Base-by-base conservation (phyloP, 2,888 invertebrate genomes). In the Caradrina clavipalpis region DNA sequence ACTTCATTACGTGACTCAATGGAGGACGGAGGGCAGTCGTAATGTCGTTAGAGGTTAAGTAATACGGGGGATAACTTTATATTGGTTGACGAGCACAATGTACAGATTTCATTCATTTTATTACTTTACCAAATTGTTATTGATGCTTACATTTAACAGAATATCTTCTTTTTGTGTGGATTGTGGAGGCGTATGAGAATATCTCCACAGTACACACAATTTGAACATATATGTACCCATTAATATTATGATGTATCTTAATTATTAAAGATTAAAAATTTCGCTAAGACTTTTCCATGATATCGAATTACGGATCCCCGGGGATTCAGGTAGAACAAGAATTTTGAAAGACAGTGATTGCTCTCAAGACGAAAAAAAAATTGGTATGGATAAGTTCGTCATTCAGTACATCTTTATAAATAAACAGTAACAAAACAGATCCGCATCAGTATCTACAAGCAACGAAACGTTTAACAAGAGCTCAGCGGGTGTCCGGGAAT, bases 401-500 rank as follows among this genome's bases (percentile, higher is more conserved):
- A 17, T 19, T 5, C 35, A 22, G 19, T 42, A 13, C 22, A 55
- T 17, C 39, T 35, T 31, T 42, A 22, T 50, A 22, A 49, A 2
- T 49, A 51, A 76, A 72, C 72, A 50, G 45, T 78, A 66, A 76
- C 69, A 78, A 74, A 68, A 71, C 62, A 76, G 26, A 61, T 64
- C 71, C 63, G 80, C 76, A 86, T 87, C 82, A 87, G 82, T 82
- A 84, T 76, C 79, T 78, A 80, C 15, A 56, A 55, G 47, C 55
- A 80, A 81, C 69, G 77, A 69, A 72, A 64, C 72, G 68, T 73
- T 68, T 58, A 75, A 78, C 74, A 81, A 78, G 45, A 65, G 79
- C 89, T 67, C 92, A 85, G 91, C 91, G 91, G 92, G 92, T 85
- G 90, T 86, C 85, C 90, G 92, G 89, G 92, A 92, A 90, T 78